Base-by-base conservation (phyloP, 2,888 invertebrate species). In the Spialia ferax region DNA sequence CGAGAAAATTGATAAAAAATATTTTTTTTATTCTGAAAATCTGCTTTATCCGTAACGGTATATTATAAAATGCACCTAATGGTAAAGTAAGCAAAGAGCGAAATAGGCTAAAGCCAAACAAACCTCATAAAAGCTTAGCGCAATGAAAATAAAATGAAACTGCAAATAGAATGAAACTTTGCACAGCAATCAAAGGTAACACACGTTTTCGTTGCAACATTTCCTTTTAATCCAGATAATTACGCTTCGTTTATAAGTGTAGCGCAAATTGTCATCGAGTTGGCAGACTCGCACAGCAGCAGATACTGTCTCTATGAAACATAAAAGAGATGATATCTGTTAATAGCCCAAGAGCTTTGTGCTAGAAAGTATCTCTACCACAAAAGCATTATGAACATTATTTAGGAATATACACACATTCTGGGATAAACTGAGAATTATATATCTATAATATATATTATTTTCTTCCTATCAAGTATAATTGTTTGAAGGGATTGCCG, bases 271-370 rank as follows among this genome's bases (percentile, higher is more conserved):
- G 73, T 73, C 73, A 74, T 75, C 69, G 71, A 73, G 73, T 74
- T 75, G 76, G 76, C 76, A 74, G 73, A 76, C 70, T 72, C 72
- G 70, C 75, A 74, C 74, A 71, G 73, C 70, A 73, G 68, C n/a
- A 70, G 71, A 74, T 71, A 75, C 78, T 23, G 29, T 48, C 32
- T 56, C 29, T 48, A 48, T 35, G 22, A 63, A 42, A 54, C 54
- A 54, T 63, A 63, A 54, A 52, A 54, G 38, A 38, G 54, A 63
- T 52, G 38, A 5, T 62, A 26, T 63, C 62, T 15, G 35, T n/a
- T 35, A 56, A 56, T 56, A 7, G 20, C 13, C 35, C 56, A 18
- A 35, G 32, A 56, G 18, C 20, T 20, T 7, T 18, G 32, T 32
- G 26, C 6, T 6, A 18, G 35, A 56, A 56, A 56, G 23, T 48